A percentile compares a stretch with the other conserved stretches of the same genome.
phyloP scores from a whole-genome alignment of 2,797 vertebrate species.

The Thalassophryne amazonica region DNA sequence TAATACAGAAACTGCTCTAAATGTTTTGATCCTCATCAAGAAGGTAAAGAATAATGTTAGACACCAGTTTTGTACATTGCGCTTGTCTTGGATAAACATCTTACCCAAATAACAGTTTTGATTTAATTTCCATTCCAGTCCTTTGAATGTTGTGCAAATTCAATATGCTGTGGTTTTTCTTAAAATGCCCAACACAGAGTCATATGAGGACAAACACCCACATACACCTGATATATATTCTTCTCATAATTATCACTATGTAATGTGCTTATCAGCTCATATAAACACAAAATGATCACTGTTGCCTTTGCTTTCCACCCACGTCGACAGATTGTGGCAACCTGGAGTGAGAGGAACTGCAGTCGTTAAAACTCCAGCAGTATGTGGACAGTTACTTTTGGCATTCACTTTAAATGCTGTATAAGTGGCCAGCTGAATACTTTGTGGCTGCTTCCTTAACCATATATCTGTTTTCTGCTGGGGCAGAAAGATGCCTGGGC shows the following conservation, averaged over 20 bases:
- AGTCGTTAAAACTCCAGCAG: conserved; percentile 30
- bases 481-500: no score
- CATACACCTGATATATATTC: background rate
- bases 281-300: background rate
- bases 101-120: background rate
- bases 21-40: background rate
- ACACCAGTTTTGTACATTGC: background rate
- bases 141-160: background rate
- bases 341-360: conserved; percentile 14
- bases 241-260: no score
- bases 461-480: no score
- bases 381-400: no score
- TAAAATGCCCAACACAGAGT: background rate
- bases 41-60: background rate
- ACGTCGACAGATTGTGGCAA: conserved; percentile 29
- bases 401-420: conserved; percentile 42
- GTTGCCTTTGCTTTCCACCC: conserved; percentile 7
- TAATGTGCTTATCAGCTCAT: no score
- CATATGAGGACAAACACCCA: background rate
- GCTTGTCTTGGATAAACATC: background rate
- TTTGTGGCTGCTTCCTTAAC: no score
- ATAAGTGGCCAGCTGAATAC: no score
- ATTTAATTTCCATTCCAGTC: conserved; percentile 1
- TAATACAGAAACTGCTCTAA: no score
- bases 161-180: background rate